A percentile compares a stretch with the other conserved stretches of the same genome.
These are phyloP conservation scores for Manis javanica DNA, from an alignment of 2,797 vertebrate genomes.

Conservation along the genomic window DNA sequence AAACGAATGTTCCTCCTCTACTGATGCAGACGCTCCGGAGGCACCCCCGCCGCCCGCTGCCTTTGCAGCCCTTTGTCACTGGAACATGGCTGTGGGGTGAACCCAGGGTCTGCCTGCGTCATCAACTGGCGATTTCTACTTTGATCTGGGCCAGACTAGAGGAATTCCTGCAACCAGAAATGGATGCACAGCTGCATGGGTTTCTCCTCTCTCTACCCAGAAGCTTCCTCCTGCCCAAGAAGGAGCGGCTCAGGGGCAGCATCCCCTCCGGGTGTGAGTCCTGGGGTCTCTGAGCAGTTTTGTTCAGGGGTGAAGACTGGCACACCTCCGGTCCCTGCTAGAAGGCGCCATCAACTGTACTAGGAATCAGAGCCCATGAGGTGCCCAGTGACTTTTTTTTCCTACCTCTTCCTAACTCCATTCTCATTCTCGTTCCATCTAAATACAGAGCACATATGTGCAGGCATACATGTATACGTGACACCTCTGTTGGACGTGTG, in stretches of 20 bases:
- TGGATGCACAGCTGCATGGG: fast-evolving
- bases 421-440: not conserved
- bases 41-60: fast-evolving
- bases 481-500: too few relatives aligned
- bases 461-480: not conserved
- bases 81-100: fast-evolving
- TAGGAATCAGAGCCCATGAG: fast-evolving
- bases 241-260: fast-evolving
- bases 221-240: fast-evolving
- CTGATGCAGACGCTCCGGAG: fast-evolving
- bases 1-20: not conserved
- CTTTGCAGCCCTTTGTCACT: fast-evolving
- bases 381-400: not conserved
- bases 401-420: fast-evolving
- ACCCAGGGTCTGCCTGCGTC: fast-evolving
- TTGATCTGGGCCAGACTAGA: not conserved
- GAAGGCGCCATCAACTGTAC: fast-evolving
- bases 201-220: fast-evolving
- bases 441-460: fast-evolving
- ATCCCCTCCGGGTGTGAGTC: not conserved
- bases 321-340: not conserved
- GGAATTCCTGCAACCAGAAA: fast-evolving
- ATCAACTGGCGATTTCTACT: fast-evolving
- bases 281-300: fast-evolving
- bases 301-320: fast-evolving